These are phyloP conservation scores for Sebastes oblongus DNA, from an alignment of 2,797 vertebrate species.

Conservation along the genomic window DNA sequence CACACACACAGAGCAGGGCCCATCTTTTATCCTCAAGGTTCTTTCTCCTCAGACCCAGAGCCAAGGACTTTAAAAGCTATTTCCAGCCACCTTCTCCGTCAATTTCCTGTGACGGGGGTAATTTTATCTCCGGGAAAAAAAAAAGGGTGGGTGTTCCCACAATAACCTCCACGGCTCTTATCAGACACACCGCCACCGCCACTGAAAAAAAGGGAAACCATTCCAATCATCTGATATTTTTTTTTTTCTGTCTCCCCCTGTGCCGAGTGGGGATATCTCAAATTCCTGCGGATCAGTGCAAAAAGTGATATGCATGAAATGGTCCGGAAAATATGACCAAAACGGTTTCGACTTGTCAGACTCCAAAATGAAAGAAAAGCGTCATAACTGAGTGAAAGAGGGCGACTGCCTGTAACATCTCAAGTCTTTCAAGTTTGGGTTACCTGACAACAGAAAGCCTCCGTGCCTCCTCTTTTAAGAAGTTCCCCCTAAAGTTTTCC, in stretches of 20 bases:
- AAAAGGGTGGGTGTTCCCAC: conserved; percentile 70
- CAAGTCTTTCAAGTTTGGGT: conserved; percentile 9
- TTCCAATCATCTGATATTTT: conserved; percentile 57
- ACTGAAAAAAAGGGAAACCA: conserved; percentile 47
- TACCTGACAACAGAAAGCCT: neutral
- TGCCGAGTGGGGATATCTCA: conserved; percentile 44
- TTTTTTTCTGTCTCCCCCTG: neutral
- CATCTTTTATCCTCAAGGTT: conserved; percentile 59
- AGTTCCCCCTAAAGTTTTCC: conserved; percentile 13
- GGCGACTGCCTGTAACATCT: neutral
- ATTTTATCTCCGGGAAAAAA: conserved; percentile 74
- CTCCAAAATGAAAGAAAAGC: conserved; percentile 17
- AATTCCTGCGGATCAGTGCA: conserved; percentile 40
- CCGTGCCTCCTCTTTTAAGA: neutral
- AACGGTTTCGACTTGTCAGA: conserved; percentile 30
- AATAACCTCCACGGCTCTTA: conserved; percentile 68
- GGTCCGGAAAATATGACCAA: conserved; percentile 41
- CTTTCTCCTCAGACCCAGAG: conserved; percentile 44
- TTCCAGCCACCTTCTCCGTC: conserved; percentile 55
- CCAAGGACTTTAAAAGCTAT: conserved; percentile 69
- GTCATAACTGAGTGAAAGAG: neutral
- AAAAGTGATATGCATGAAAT: conserved; percentile 51
- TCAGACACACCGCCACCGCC: conserved; percentile 49
- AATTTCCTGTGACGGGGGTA: conserved; percentile 66
- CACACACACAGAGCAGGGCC: neutral